Evolutionary conservation across 2,797 vertebrate genomes (phyloP).

Genomic region (Gila robusta): DNA sequence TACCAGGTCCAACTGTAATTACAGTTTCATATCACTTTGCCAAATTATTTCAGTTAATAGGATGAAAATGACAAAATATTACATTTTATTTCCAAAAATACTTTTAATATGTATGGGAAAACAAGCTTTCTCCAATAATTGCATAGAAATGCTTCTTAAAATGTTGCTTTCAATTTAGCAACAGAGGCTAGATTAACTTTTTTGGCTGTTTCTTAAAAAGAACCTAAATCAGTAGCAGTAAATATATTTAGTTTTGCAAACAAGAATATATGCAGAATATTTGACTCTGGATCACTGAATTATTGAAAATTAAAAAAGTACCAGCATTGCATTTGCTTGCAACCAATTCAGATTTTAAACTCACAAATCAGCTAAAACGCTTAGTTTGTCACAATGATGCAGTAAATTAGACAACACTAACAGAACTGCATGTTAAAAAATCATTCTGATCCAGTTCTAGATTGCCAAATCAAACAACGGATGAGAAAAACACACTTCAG

Average conservation of each 20-base stretch:
- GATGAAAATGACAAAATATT: neutral
- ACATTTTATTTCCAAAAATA: neutral
- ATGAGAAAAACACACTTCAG: neutral
- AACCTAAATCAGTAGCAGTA: neutral
- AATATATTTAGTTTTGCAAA: neutral
- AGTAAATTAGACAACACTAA: neutral
- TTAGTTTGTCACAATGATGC: neutral
- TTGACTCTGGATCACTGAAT: neutral
- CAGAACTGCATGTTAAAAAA: neutral
- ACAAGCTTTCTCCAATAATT: neutral
- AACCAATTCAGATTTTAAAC: neutral
- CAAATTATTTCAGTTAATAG: neutral
- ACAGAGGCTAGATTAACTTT: neutral
- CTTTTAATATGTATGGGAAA: neutral
- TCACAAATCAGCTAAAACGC: neutral
- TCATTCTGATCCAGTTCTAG: neutral
- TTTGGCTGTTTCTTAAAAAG: neutral
- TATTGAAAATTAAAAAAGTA: neutral
- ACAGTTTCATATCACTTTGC: neutral
- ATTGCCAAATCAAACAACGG: neutral
- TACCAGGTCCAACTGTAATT: neutral
- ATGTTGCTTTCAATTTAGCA: neutral
- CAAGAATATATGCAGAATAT: neutral
- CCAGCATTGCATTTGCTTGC: neutral
- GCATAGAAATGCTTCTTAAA: neutral